Base-by-base conservation (phyloP, 2,797 vertebrate species). In the Pampus argenteus region DNA sequence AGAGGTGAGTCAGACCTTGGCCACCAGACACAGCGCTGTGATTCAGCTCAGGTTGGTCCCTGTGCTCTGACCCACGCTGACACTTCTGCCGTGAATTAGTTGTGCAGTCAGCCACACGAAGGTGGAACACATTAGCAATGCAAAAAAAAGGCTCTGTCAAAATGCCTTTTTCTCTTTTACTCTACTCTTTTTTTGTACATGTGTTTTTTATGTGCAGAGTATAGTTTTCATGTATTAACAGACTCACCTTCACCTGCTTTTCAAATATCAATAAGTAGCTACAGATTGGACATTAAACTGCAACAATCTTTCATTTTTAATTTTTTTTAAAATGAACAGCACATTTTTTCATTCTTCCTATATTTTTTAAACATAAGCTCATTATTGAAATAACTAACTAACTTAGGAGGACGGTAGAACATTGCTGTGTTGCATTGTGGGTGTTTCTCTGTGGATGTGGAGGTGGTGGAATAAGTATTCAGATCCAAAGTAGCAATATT, bases 1-100 rank as follows among this genome's bases (percentile, higher is more conserved):
- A 67, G 63, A 2, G 36, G 63, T 92, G 89, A 89, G 80, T 91
- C 90, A 90, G 28, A 66, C 22, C 1, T 11, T 59, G 70, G 81
- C 66, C 69, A 36, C 75, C 55, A 69, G 71, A 83, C 76, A 76
- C 57, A 84, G 66, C 10, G 3, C 34, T 54, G 72, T 92, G 90
- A 91, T 81, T 91, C 87, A 92, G 76, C 40, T 38, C 0, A 20
- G 66, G 66, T 77, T 49, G 67, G 66, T 81, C 79, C 58, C 51
- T 73, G 66, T 48, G 74, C 74, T 51, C 57, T 90, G 88, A 91
- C 71, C 85, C 83, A 57, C 65, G 45, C 60, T 23, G n/a, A 69
- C 68, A 67, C 64, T 59, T 83, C 66, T 49, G 64, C 69, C 50
- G 42, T 55, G 66, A 76, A 83, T 87, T 85, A 84, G 63, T 62